Conservation (phyloP, 2,888 invertebrate genomes). For the Himalopsyche kuldschensis region DNA sequence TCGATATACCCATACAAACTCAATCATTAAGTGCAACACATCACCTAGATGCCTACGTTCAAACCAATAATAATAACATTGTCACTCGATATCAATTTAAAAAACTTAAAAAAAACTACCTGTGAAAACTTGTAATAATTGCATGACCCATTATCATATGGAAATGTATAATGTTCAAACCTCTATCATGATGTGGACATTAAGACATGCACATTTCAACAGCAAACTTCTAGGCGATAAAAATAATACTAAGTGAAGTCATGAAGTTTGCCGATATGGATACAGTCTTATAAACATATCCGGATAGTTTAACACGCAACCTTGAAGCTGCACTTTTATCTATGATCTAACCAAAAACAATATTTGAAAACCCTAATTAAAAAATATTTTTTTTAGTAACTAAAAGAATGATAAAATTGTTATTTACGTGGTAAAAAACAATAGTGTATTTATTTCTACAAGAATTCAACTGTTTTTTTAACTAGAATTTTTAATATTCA, state of each 20-base stretch:
- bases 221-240: conserved; percentile 6
- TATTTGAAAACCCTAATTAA: no score
- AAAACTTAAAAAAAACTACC: neutral
- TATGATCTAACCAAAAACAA: neutral
- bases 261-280: neutral
- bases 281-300: neutral
- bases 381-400: no score
- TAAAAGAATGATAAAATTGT: no score
- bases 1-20: neutral
- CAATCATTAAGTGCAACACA: neutral
- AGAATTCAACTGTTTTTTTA: no score
- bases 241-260: neutral
- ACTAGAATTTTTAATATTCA: no score
- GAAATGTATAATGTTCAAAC: neutral
- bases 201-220: neutral
- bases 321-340: neutral
- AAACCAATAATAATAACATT: neutral
- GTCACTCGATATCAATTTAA: neutral
- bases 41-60: neutral
- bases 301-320: neutral
- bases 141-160: neutral
- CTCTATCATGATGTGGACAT: neutral
- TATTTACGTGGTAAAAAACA: no score
- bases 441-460: no score
- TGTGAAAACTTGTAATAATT: neutral